Conservation (phyloP, 2,888 invertebrate species). For the Rotaria sp. region DNA sequence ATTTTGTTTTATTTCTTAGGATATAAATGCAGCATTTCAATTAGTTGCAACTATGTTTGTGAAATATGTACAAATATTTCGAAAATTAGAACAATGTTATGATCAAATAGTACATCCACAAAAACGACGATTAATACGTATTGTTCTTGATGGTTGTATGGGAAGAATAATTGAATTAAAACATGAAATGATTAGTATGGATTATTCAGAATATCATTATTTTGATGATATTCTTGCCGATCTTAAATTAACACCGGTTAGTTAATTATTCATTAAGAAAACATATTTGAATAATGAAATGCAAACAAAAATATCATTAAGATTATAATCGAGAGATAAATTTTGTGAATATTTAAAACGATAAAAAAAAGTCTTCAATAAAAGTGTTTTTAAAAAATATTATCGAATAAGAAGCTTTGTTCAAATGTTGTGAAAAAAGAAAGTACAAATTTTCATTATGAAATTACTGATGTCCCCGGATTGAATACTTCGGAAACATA, state of each 20-base stretch:
- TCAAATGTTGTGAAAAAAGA: no score
- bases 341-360: no score
- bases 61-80: conserved; percentile 70
- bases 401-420: no score
- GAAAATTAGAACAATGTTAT: conserved; percentile 71
- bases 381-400: no score
- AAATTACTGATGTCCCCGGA: no score
- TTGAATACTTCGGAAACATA: no score
- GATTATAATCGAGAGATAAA: no score
- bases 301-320: no score
- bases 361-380: no score
- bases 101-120: conserved; percentile 88
- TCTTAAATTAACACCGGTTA: conserved; percentile 67
- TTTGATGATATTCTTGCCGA: conserved; percentile 73
- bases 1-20: conserved; percentile 46
- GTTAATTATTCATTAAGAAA: conserved; percentile 41
- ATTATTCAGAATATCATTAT: conserved; percentile 76
- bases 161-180: conserved; percentile 80
- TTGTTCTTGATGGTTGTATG: conserved; percentile 60
- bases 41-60: conserved; percentile 63
- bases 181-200: conserved; percentile 74
- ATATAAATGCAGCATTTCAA: conserved; percentile 54
- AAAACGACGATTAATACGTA: conserved; percentile 70
- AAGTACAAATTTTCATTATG: no score
- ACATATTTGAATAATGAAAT: no score